Evolutionary conservation across 2,797 vertebrate species (phyloP), one percentile per base, ranked within the genome.

Genomic region (Halcyon leucocephala): DNA sequence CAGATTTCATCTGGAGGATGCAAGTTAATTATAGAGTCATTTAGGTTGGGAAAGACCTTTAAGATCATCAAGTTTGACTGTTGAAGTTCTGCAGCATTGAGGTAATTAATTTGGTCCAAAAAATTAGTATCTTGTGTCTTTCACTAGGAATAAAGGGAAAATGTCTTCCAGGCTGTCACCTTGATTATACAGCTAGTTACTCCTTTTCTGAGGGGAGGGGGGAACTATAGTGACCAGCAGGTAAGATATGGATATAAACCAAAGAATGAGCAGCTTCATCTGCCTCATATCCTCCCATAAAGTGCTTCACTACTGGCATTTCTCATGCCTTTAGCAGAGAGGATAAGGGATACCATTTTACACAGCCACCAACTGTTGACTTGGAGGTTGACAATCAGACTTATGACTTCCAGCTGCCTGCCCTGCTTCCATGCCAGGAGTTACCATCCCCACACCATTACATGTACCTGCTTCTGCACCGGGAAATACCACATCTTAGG

Each of bases 401-500:
- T 84, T 20, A 48, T 0, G 29, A 55, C 29, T 81, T 61, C 44
- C 77, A 92, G 13, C 48, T 86, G 39, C 52, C 73, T 2, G 4
- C 39, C 42, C 51, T 61, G 24, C 31, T 74, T 46, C 82, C 0
- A 1, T 14, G 22, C 39, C 52, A 71, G 69, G 71, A 69, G 44
- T 61, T 74, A 31, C 49, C 49, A 44, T 52, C 57, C 28, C 41
- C 46, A 35, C 44, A 49, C 35, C 33, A 29, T 39, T 29, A 44
- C 18, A 20, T 0, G 0, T 72, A 57, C 67, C 25, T 58, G 42
- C 28, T 69, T 37, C 84, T 0, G 0, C 31, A 19, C 12, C 2
- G 1, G 44, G 77, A 57, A 67, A 61, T 0, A 0, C 22, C 3
- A 0, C 2, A 0, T 65, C 62, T 76, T 26, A 39, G 41, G 54